These are phyloP conservation scores for Drosophila tristis DNA, from an alignment of 1,140 invertebrate genomes.

Conservation along the genomic window DNA sequence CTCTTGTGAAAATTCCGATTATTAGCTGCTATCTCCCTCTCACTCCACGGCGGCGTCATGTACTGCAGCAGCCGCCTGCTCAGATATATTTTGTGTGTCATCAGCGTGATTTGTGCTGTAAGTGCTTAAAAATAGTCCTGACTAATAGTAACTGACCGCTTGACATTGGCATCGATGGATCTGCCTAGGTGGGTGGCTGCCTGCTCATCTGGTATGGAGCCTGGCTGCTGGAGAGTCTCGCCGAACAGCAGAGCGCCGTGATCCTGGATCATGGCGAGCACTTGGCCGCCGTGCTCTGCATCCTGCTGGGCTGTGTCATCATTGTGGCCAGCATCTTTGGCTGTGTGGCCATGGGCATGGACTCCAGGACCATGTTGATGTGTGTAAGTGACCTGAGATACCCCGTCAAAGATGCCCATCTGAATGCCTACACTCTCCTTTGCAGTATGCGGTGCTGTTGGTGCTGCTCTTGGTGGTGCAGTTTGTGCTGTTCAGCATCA, in stretches of 20 bases:
- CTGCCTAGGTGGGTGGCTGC: slow-evolving; percentile 60
- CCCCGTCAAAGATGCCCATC: background rate
- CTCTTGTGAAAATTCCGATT: slow-evolving; percentile 23
- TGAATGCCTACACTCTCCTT: background rate
- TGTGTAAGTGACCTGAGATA: slow-evolving; percentile 41
- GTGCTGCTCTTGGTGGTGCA: slow-evolving; percentile 69
- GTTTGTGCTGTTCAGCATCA: slow-evolving; percentile 73
- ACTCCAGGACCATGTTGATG: slow-evolving; percentile 66
- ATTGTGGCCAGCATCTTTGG: slow-evolving; percentile 62
- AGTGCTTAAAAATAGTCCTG: slow-evolving; percentile 42
- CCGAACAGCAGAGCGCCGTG: slow-evolving; percentile 23
- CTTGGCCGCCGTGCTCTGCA: slow-evolving; percentile 56
- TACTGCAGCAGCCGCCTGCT: slow-evolving; percentile 65
- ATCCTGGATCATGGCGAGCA: slow-evolving; percentile 64
- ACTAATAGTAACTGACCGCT: background rate
- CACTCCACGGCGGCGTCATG: slow-evolving; percentile 30
- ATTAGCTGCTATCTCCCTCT: slow-evolving; percentile 2
- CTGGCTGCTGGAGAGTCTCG: slow-evolving; percentile 68
- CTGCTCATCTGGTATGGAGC: slow-evolving; percentile 74
- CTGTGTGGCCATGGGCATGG: slow-evolving; percentile 45
- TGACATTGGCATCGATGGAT: slow-evolving; percentile 51
- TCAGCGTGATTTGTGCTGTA: slow-evolving; percentile 68
- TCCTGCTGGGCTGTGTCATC: slow-evolving; percentile 68
- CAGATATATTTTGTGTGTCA: slow-evolving; percentile 56
- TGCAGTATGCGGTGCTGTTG: slow-evolving; percentile 72